These are phyloP conservation scores for Saturnia japonica DNA, from an alignment of 2,888 invertebrate genomes.

Conservation along the genomic window DNA sequence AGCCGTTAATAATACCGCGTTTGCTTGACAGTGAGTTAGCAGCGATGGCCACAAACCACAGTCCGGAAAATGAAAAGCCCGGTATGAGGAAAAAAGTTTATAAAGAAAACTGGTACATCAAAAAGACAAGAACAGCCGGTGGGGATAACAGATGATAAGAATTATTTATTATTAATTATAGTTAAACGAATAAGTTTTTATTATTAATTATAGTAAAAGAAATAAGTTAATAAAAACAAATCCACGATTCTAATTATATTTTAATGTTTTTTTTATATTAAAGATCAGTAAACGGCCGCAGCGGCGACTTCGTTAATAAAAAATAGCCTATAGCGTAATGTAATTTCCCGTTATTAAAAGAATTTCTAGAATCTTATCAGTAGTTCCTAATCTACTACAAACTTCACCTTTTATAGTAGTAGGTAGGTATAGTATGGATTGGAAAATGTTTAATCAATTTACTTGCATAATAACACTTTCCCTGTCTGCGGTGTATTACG, in stretches of 20 bases:
- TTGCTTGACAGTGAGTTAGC: constrained; percentile 70
- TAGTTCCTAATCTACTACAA: too few species aligned
- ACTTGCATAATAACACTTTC: constrained; percentile 68
- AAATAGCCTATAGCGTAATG: too few species aligned
- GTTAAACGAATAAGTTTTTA: constrained; percentile 26
- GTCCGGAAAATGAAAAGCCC: constrained; percentile 67
- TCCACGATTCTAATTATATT: background rate
- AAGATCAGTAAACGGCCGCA: too few species aligned
- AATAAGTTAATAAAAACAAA: constrained; percentile 40
- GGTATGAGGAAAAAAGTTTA: constrained; percentile 70
- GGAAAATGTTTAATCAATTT: constrained; percentile 22
- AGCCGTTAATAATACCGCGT: constrained; percentile 64
- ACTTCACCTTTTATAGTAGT: too few species aligned
- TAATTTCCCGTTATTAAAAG: too few species aligned
- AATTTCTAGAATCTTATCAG: too few species aligned
- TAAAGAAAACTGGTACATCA: constrained; percentile 76
- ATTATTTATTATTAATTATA: constrained; percentile 58
- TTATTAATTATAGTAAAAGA: constrained; percentile 37
- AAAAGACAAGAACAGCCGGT: constrained; percentile 67
- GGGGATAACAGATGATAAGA: constrained; percentile 67
- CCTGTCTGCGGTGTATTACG: constrained; percentile 63
- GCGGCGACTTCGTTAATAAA: too few species aligned
- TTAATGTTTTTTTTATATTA: background rate
- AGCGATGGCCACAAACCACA: constrained; percentile 69
- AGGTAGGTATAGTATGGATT: background rate